Base-by-base conservation (phyloP, 1,140 invertebrate genomes). In the Drosophila repleta region DNA sequence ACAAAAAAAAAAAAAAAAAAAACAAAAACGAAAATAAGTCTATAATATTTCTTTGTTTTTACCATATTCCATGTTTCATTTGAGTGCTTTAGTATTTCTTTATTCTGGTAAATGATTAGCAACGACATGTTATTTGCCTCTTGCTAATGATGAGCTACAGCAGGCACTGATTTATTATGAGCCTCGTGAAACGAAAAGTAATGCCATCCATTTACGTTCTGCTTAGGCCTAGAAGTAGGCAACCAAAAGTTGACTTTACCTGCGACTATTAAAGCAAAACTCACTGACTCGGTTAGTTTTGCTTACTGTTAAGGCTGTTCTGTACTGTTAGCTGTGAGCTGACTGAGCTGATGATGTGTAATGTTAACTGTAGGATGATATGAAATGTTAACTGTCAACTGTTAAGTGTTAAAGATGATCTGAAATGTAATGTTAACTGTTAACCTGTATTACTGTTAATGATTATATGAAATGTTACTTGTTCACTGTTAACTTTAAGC, bases 51-150 rank as follows among this genome's bases (percentile, higher is more conserved):
- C 51, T 63, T 72, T 61, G 62, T 69, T 73, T 66, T 79, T 58
- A 51, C 74, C 74, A 49, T 71, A 71, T 69, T 60, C 74, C 63
- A 58, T 78, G 62, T 74, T 85, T 85, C 77, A 10, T 72, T 62
- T 62, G 8, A 21, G 17, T 72, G 29, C 51, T 35, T 48, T 24
- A 46, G 35, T 66, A 51, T 32, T 74, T 26, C 21, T 75, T 64
- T 57, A 51, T 67, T 52, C 11, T 15, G 48, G 66, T 56, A 64
- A 89, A 83, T 79, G 79, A 88, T 88, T 89, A 89, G 78, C 67
- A 79, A 74, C 70, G 84, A 88, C 84, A 89, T 88, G 69, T 83
- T 88, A 79, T 88, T 88, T 88, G 73, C 79, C 74, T 83, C 79
- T 76, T 52, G 62, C 76, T 88, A 88, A 88, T 83, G 82, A 83